Conservation (phyloP, 2,888 invertebrate species). For the Agrilus biguttatus region DNA sequence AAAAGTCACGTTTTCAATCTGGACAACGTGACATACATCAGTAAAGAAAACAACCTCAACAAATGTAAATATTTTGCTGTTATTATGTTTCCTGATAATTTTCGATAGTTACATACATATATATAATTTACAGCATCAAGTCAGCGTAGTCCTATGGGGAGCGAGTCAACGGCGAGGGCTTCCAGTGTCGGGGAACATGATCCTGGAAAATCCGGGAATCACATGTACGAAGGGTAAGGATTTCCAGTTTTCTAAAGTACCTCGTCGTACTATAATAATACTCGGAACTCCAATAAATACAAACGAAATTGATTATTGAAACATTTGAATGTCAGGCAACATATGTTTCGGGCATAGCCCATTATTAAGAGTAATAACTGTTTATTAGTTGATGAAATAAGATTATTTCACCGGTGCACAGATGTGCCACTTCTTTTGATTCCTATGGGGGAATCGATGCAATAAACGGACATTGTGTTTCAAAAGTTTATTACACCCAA, state of each 20-base stretch:
- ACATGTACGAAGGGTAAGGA: constrained; percentile 45
- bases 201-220: constrained; percentile 49
- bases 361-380: too few relatives aligned
- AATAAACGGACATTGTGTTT: too few relatives aligned
- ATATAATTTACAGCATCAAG: constrained; percentile 31
- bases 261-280: neutral
- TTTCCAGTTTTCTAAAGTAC: neutral
- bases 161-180: constrained; percentile 69
- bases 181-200: constrained; percentile 41
- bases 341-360: too few relatives aligned
- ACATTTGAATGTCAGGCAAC: neutral
- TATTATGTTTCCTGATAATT: neutral
- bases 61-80: constrained; percentile 32
- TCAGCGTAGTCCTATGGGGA: constrained; percentile 67
- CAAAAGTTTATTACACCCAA: too few relatives aligned
- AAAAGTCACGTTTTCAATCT: constrained; percentile 77
- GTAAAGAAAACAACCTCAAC: constrained; percentile 54
- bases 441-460: too few relatives aligned
- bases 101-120: neutral
- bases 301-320: constrained; percentile 2
- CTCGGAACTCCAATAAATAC: neutral
- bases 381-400: too few relatives aligned
- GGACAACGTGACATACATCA: constrained; percentile 80
- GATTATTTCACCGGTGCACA: too few relatives aligned
- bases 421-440: too few relatives aligned